Evolutionary conservation across 2,888 invertebrate genomes (phyloP).

Genomic region (Pyralis farinalis): DNA sequence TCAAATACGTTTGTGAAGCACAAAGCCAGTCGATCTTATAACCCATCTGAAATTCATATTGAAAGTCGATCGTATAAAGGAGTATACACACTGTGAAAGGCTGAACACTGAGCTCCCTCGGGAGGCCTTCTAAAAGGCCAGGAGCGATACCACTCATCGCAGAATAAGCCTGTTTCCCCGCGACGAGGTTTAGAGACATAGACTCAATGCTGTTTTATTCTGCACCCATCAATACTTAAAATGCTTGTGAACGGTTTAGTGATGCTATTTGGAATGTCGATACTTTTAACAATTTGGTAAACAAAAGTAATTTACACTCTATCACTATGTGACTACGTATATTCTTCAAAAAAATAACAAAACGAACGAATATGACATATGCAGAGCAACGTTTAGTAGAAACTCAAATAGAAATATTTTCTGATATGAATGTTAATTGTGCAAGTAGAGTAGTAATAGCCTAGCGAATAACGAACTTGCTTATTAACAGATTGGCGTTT

Average conservation of each 20-base stretch:
- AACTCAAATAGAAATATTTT: no score
- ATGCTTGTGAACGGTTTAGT: constrained; percentile 61
- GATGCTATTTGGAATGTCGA: constrained; percentile 32
- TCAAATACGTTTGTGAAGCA: constrained; percentile 56
- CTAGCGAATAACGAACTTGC: no score
- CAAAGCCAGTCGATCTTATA: constrained; percentile 65
- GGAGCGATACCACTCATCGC: constrained; percentile 72
- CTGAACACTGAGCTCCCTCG: constrained; percentile 53
- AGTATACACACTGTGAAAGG: constrained; percentile 71
- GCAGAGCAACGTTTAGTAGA: no score
- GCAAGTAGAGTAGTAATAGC: no score
- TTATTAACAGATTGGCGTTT: no score
- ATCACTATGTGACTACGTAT: no score
- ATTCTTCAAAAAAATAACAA: no score
- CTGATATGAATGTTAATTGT: no score
- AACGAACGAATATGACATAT: no score
- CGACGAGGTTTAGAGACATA: constrained; percentile 72
- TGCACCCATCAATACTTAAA: constrained; percentile 78
- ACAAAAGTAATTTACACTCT: no score
- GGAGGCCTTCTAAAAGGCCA: constrained; percentile 66
- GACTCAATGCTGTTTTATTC: constrained; percentile 78
- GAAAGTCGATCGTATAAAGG: constrained; percentile 71
- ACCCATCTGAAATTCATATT: constrained; percentile 77
- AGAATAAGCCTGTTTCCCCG: constrained; percentile 79
- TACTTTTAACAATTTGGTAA: constrained; percentile 13